phyloP scores from a whole-genome alignment of 2,113 vertebrate genomes.

The Dissostichus mawsoni region DNA sequence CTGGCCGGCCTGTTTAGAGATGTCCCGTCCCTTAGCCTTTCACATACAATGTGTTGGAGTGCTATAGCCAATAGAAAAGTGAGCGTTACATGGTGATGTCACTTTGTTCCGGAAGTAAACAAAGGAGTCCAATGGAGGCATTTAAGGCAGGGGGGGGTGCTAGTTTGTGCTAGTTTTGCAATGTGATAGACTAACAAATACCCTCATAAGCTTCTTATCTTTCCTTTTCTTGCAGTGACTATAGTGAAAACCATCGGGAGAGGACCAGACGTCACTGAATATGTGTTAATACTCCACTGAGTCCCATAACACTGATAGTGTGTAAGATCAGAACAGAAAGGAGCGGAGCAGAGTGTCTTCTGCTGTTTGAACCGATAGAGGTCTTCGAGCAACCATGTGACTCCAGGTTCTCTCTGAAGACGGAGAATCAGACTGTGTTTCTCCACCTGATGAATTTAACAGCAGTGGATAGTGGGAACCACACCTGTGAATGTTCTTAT shows the following conservation, averaged over 20 bases:
- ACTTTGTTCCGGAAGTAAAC: too few relatives aligned
- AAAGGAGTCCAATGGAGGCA: too few relatives aligned
- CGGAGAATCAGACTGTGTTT: slow-evolving; percentile 30
- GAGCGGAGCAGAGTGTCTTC: background rate
- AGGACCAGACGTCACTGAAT: slow-evolving; percentile 12
- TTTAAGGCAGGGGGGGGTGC: too few relatives aligned
- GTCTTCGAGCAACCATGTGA: slow-evolving; percentile 19
- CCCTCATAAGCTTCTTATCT: background rate
- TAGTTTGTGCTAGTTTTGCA: too few relatives aligned
- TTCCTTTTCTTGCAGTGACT: background rate
- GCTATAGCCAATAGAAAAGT: too few relatives aligned
- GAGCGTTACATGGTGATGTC: too few relatives aligned
- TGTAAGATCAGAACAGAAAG: slow-evolving; percentile 36
- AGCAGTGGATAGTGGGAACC: slow-evolving; percentile 31
- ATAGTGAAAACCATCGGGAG: background rate
- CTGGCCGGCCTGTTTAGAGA: too few relatives aligned
- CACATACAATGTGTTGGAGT: too few relatives aligned
- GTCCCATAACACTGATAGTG: background rate
- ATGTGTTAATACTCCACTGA: background rate
- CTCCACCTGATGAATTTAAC: slow-evolving; percentile 39
- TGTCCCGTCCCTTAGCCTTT: too few relatives aligned
- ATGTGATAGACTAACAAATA: too few relatives aligned
- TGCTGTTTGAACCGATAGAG: too few relatives aligned
- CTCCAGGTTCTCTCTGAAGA: slow-evolving; percentile 39
- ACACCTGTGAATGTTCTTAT: slow-evolving; percentile 5